phyloP scores from a whole-genome alignment of 2,888 invertebrate species.

The Parelbella ahira region DNA sequence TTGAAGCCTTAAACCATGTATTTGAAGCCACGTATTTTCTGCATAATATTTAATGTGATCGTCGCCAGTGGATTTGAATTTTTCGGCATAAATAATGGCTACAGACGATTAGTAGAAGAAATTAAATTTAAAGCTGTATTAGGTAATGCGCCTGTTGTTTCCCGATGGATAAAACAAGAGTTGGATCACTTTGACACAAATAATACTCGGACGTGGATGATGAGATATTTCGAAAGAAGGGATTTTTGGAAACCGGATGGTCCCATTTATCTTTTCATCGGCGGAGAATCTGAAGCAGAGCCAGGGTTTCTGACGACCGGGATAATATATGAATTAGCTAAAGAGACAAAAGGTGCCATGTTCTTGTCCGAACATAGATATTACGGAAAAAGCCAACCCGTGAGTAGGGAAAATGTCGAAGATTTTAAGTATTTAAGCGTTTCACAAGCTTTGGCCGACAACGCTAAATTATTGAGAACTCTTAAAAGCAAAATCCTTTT shows the following conservation, averaged over 20 bases:
- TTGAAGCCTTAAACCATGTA: constrained; percentile 5
- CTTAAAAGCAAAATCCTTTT: constrained; percentile 45
- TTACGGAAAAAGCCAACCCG: constrained; percentile 63
- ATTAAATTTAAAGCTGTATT: constrained; percentile 2
- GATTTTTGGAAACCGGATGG: constrained; percentile 51
- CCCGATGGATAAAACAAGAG: constrained; percentile 54
- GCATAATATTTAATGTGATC: neutral
- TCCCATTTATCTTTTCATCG: constrained; percentile 59
- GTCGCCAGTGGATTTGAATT: constrained; percentile 3
- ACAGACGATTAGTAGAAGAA: constrained; percentile 4
- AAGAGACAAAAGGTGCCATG: constrained; percentile 64
- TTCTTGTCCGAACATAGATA: constrained; percentile 63
- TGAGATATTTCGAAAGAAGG: constrained; percentile 60
- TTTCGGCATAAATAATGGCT: constrained; percentile 10
- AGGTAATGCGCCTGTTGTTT: neutral
- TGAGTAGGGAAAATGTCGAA: constrained; percentile 43
- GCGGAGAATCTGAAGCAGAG: constrained; percentile 52
- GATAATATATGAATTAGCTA: constrained; percentile 55
- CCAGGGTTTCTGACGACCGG: constrained; percentile 51
- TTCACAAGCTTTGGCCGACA: constrained; percentile 61
- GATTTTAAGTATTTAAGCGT: constrained; percentile 56
- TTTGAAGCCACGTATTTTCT: constrained; percentile 4
- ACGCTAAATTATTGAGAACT: constrained; percentile 44
- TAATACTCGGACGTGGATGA: constrained; percentile 53
- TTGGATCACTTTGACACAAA: constrained; percentile 56